A percentile compares a stretch with the other conserved stretches of the same genome.
Evolutionary conservation across 2,113 vertebrate genomes (phyloP).

Genomic region (Empidonax traillii): DNA sequence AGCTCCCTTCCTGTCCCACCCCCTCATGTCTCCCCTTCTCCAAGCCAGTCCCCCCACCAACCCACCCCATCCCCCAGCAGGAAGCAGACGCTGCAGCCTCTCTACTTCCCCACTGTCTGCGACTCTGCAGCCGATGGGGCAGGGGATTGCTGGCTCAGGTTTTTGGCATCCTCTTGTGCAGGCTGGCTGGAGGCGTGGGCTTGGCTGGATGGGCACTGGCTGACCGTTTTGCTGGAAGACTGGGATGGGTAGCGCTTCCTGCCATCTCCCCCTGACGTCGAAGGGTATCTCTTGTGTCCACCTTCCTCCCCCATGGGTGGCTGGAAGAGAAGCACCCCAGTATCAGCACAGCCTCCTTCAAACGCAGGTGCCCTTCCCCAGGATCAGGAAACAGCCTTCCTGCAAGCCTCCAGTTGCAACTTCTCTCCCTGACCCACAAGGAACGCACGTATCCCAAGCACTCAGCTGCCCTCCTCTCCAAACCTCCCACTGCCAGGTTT

Average conservation of each 20-base stretch:
- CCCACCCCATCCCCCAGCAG: constrained; percentile 15
- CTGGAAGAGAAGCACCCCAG: constrained; percentile 71
- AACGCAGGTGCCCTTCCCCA: background rate
- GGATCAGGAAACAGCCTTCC: background rate
- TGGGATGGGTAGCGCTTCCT: constrained; percentile 89
- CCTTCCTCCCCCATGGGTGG: constrained; percentile 94
- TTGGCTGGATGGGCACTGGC: constrained; percentile 70
- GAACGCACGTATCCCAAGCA: background rate
- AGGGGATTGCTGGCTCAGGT: constrained; percentile 74
- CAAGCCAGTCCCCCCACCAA: background rate
- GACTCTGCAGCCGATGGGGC: constrained; percentile 66
- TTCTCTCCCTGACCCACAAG: background rate
- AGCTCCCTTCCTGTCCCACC: constrained; percentile 46
- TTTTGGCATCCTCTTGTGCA: constrained; percentile 86
- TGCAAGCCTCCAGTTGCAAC: background rate
- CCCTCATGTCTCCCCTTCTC: constrained; percentile 11
- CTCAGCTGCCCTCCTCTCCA: background rate
- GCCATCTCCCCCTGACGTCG: constrained; percentile 81
- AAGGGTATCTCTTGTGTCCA: constrained; percentile 85
- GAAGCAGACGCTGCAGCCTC: constrained; percentile 16
- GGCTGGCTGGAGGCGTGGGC: constrained; percentile 68
- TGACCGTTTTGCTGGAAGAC: constrained; percentile 80
- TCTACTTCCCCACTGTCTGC: constrained; percentile 78
- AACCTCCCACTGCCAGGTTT: background rate
- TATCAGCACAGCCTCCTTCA: background rate